Evolutionary conservation across 2,113 vertebrate species (phyloP).

Genomic region (Piaya cayana): DNA sequence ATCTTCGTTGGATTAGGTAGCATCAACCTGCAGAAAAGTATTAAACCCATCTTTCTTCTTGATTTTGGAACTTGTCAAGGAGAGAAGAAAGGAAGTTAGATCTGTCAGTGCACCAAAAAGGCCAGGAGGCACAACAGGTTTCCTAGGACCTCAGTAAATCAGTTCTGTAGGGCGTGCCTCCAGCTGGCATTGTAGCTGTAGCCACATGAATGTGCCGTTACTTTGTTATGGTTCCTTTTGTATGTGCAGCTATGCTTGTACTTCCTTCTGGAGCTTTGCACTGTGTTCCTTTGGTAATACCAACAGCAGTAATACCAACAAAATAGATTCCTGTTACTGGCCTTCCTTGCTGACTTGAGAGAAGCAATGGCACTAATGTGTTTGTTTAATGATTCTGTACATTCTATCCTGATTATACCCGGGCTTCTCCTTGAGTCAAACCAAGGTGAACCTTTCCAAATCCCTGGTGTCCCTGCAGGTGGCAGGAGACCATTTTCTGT

Average conservation of each 20-base stretch:
- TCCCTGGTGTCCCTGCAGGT: neutral
- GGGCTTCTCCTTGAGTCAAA: neutral
- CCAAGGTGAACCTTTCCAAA: neutral
- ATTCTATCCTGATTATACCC: neutral
- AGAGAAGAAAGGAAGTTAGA: neutral
- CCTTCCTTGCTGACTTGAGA: neutral
- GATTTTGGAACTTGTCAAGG: neutral
- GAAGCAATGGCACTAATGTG: neutral
- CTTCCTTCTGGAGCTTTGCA: neutral
- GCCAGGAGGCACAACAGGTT: neutral
- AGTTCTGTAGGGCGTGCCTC: neutral
- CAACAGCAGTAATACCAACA: neutral
- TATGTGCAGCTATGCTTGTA: neutral
- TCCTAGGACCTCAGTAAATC: neutral
- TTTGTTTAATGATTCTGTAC: neutral
- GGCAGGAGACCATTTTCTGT: neutral
- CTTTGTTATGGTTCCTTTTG: neutral
- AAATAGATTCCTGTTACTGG: neutral
- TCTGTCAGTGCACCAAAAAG: neutral
- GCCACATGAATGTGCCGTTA: neutral
- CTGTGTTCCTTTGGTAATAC: neutral
- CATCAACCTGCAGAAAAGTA: neutral
- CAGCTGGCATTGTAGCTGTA: neutral
- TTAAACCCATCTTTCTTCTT: neutral
- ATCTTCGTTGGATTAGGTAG: neutral